These are phyloP conservation scores for Ceyx cyanopectus DNA, from an alignment of 2,113 vertebrate genomes.

Conservation along the genomic window DNA sequence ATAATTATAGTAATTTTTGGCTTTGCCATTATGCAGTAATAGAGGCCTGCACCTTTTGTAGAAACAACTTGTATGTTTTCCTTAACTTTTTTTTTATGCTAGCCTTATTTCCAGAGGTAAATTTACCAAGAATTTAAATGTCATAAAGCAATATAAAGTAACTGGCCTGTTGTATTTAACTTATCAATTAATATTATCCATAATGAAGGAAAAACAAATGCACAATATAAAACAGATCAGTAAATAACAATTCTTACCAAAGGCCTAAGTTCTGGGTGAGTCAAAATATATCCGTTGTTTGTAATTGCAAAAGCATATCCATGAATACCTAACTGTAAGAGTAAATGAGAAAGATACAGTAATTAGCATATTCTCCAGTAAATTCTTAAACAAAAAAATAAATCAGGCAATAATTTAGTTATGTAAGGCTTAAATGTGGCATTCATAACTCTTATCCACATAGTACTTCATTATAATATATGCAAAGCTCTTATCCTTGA, in stretches of 20 bases:
- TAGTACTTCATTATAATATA: slow-evolving; percentile 53
- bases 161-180: background rate
- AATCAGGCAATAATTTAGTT: slow-evolving; percentile 65
- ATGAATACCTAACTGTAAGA: slow-evolving; percentile 93
- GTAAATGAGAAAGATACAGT: slow-evolving; percentile 56
- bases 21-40: slow-evolving; percentile 46
- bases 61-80: slow-evolving; percentile 1
- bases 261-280: slow-evolving; percentile 95
- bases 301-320: slow-evolving; percentile 99
- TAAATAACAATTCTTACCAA: slow-evolving; percentile 85
- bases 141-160: background rate
- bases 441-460: slow-evolving; percentile 59
- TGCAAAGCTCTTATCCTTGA: slow-evolving; percentile 58
- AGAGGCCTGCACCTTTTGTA: slow-evolving; percentile 1
- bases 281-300: slow-evolving; percentile 98
- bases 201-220: background rate
- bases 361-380: slow-evolving; percentile 53
- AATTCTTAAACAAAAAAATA: slow-evolving; percentile 59
- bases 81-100: background rate
- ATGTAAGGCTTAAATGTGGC: slow-evolving; percentile 55
- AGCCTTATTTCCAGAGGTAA: background rate
- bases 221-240: background rate
- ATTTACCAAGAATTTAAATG: background rate
- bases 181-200: background rate
- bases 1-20: slow-evolving; percentile 67